Base-by-base conservation (phyloP, 2,888 invertebrate genomes). In the Pseudococcus longispinus region DNA sequence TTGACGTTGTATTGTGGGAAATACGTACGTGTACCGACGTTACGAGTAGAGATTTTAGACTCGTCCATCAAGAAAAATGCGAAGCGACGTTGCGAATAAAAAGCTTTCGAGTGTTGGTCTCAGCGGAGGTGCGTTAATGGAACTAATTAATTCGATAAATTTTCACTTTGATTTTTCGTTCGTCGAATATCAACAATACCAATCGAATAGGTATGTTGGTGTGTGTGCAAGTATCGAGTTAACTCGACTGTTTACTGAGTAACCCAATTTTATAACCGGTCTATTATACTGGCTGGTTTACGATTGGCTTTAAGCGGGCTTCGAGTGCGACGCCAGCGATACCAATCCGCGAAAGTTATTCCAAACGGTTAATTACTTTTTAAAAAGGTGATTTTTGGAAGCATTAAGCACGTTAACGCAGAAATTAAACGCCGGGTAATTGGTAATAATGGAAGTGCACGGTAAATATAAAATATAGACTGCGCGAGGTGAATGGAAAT, bases 181-280 rank as follows among this genome's bases (percentile, higher is more conserved):
- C n/a, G 18, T 46, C 51, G 51, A 51, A n/a, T 51, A 23, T 23
- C 8, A 55, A 60, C 60, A 60, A 60, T 60, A 60, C 60, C 51
- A 4, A 8, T 37, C 37, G 37, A 37, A 37, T n/a, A n/a, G 37
- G 37, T 37, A 37, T 46, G 2, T 46, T 9, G 29, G 8, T 26
- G 65, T 65, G 20, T 13, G 29, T 13, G 4, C n/a, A 42, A 4
- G 37, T 29, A 80, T 80, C 77, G 18, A 42, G 42, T 42, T 42
- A 37, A 42, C 70, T 70, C 70, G 70, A 2, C 29, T 80, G 77
- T 80, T 80, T 42, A 42, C 77, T 80, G 77, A 80, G 77, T 80
- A 80, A 80, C 77, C 77, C 77, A 80, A 80, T 80, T 80, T 80
- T 80, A 80, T 80, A 80, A 80, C 77, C 77, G 77, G 77, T 80